Conservation (phyloP, 2,797 vertebrate genomes). For the Lagocephalus sceleratus region DNA sequence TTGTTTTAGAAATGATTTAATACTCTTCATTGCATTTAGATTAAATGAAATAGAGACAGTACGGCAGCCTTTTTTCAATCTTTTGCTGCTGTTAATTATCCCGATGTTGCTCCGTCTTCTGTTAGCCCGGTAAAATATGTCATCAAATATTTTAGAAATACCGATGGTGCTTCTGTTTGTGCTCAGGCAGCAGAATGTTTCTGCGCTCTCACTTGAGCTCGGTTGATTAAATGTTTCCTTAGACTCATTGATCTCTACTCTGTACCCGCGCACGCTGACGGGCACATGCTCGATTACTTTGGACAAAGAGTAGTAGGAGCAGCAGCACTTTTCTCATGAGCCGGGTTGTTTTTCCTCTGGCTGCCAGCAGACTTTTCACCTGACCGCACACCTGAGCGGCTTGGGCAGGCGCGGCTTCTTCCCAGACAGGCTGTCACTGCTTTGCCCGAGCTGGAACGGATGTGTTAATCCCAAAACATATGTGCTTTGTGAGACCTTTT, state of each 20-base stretch:
- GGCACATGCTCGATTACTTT: constrained; percentile 16
- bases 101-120: constrained; percentile 12
- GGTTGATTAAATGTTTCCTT: constrained; percentile 23
- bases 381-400: constrained; percentile 13
- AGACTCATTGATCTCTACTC: constrained; percentile 36
- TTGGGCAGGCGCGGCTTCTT: too few species aligned
- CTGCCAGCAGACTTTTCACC: constrained; percentile 28
- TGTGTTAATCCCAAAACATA: constrained; percentile 22
- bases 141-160: constrained; percentile 23
- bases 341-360: constrained; percentile 34
- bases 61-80: constrained; percentile 1
- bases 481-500: not conserved
- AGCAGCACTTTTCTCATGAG: constrained; percentile 28
- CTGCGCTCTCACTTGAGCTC: constrained; percentile 36
- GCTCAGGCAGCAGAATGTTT: constrained; percentile 6
- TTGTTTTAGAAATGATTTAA: constrained; percentile 7
- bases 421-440: constrained; percentile 3
- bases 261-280: constrained; percentile 7
- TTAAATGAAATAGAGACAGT: constrained; percentile 10
- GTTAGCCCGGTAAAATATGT: constrained; percentile 27
- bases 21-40: constrained; percentile 19
- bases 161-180: constrained; percentile 19
- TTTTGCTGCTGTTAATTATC: constrained; percentile 17
- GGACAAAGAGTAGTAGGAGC: constrained; percentile 21
- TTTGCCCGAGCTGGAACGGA: constrained; percentile 31